A percentile compares a stretch with the other conserved stretches of the same genome.
phyloP scores from a whole-genome alignment of 2,797 vertebrate genomes.

The Xenentodon cancila region DNA sequence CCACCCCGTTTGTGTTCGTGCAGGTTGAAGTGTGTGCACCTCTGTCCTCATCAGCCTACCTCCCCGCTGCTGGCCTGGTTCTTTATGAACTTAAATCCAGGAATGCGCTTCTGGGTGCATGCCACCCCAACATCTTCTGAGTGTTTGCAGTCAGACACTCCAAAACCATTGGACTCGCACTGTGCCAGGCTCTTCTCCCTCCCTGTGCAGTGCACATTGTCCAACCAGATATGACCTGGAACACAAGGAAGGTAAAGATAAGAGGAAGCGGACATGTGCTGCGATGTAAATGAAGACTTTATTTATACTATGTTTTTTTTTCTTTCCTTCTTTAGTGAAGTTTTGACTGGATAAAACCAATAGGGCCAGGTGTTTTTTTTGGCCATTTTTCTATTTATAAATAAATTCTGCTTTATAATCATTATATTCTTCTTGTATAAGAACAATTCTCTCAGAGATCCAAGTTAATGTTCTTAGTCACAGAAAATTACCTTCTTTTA shows the following conservation, averaged over 20 bases:
- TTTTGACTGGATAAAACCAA: background rate
- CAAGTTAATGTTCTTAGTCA: background rate
- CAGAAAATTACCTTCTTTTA: background rate
- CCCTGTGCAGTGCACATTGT: conserved; percentile 92
- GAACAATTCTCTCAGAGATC: background rate
- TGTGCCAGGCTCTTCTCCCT: conserved; percentile 85
- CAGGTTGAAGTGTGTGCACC: conserved; percentile 1
- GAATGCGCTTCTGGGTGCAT: conserved; percentile 91
- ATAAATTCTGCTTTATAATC: too few species aligned
- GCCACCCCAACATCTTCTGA: conserved; percentile 93
- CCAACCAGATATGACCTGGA: conserved; percentile 92
- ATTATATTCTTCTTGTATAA: too few species aligned
- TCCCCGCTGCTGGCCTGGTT: conserved; percentile 78
- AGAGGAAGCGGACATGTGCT: too few species aligned
- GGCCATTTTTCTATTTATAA: too few species aligned
- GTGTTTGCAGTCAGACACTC: conserved; percentile 94
- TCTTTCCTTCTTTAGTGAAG: background rate
- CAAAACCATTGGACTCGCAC: conserved; percentile 92
- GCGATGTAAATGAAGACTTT: background rate
- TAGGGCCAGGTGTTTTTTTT: background rate
- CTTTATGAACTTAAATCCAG: conserved; percentile 90
- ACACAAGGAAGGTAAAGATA: background rate
- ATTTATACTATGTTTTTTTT: background rate
- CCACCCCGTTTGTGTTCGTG: conserved; percentile 6
- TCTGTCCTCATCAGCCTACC: conserved; percentile 67